Base-by-base conservation (phyloP, 2,888 invertebrate species). In the Tuberolachnus salignus region DNA sequence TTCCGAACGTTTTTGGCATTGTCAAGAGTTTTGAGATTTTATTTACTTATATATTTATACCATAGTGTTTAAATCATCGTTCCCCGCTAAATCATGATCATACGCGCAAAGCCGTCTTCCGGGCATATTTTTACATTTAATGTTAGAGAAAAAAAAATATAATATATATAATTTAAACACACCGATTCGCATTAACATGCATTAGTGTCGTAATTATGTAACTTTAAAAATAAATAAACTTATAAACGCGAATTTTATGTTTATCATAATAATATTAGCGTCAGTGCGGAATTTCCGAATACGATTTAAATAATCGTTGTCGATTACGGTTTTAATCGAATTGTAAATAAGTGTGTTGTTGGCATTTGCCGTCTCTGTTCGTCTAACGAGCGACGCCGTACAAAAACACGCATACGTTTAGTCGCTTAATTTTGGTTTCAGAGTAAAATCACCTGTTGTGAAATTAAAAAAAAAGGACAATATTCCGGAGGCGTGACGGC, bases 221-320 rank as follows among this genome's bases (percentile, higher is more conserved):
- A 57, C 23, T 57, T 44, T 57, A 70, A 57, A 57, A 57, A 44
- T 34, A 44, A 57, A 44, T 44, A 23, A 44, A 53, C 16, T 57
- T n/a, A 70, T 57, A 70, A 46, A 71, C 70, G 1, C n/a, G 46
- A 57, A 44, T 57, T 57, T 21, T 21, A 11, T 23, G n/a, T 8
- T 57, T 23, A 21, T 23, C n/a, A n/a, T 66, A 49, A 4, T 14
- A 19, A 3, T 53, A 34, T 70, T n/a, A 8, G 23, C 23, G n/a
- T 67, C 19, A 11, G n/a, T 23, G 16, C 11, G 23, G 1, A 3
- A 9, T 34, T 51, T 26, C 19, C 26, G 11, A 57, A 57, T 70
- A n/a, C 13, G 44, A 57, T 71, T 71, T 71, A 46, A 71, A 71
- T 57, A 57, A 71, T 57, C n/a, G 44, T 57, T 57, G n/a, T n/a